Conservation (phyloP, 2,888 invertebrate genomes). For the Tinea pellionella region DNA sequence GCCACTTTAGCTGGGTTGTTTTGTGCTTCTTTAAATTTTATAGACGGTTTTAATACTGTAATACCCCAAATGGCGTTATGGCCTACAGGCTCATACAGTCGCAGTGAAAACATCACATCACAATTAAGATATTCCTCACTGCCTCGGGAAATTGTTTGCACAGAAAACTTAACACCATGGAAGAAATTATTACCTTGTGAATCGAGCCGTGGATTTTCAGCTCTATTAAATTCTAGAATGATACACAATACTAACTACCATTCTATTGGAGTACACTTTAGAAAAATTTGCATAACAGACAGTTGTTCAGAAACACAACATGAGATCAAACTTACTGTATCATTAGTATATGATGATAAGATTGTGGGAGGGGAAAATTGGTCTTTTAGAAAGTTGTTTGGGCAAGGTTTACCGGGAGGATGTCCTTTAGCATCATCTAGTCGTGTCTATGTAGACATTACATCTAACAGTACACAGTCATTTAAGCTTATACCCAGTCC, state of each 20-base stretch:
- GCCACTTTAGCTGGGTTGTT: conserved; percentile 94
- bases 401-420: conserved; percentile 81
- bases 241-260: conserved; percentile 95
- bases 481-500: conserved; percentile 76
- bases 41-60: conserved; percentile 86
- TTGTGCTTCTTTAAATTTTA: conserved; percentile 96
- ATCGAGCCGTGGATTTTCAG: conserved; percentile 87
- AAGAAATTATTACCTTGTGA: conserved; percentile 97
- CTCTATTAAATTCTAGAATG: conserved; percentile 88
- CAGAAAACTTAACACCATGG: conserved; percentile 99
- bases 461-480: conserved; percentile 70
- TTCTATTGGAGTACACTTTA: conserved; percentile 87
- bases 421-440: conserved; percentile 86
- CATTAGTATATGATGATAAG: conserved; percentile 86
- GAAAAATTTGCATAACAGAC: conserved; percentile 77
- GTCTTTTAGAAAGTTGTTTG: conserved; percentile 89
- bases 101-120: conserved; percentile 60
- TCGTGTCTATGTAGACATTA: conserved; percentile 84
- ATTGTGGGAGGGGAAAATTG: conserved; percentile 79
- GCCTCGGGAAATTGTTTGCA: conserved; percentile 96
- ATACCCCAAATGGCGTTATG: conserved; percentile 86
- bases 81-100: conserved; percentile 74
- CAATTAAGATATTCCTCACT: conserved; percentile 86
- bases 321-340: conserved; percentile 87
- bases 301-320: conserved; percentile 73